A percentile compares a stretch with the other conserved stretches of the same genome.
These are phyloP conservation scores for Passer montanus DNA, from an alignment of 2,113 vertebrate species.

Conservation along the genomic window DNA sequence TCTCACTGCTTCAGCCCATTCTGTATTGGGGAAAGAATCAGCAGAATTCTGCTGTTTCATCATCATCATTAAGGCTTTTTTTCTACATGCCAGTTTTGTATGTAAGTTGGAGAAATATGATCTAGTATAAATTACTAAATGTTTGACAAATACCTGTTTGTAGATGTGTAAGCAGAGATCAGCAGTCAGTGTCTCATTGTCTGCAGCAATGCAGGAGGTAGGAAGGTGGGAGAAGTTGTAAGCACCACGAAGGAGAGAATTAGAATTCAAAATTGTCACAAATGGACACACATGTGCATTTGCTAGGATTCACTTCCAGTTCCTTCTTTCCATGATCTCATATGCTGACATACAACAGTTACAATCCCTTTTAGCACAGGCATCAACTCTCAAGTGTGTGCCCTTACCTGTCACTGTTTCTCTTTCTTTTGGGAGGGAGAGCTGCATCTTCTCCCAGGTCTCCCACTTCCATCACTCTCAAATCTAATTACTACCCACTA, in stretches of 20 bases:
- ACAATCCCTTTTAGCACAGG: neutral
- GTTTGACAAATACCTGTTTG: neutral
- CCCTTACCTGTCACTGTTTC: neutral
- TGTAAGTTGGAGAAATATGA: neutral
- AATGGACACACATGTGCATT: neutral
- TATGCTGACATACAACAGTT: neutral
- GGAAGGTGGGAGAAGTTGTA: neutral
- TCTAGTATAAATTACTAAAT: neutral
- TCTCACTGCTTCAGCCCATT: neutral
- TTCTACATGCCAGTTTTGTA: neutral
- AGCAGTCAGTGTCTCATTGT: neutral
- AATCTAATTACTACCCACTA: neutral
- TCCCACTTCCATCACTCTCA: neutral
- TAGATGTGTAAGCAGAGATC: neutral
- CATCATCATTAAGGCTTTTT: neutral
- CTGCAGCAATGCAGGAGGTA: neutral
- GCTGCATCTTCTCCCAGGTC: neutral
- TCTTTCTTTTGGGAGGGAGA: neutral
- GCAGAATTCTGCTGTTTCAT: neutral
- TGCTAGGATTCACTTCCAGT: neutral
- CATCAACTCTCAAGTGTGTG: neutral
- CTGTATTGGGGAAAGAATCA: neutral
- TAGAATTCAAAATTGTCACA: neutral
- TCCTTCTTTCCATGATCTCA: neutral
- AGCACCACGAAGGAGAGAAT: neutral